These are phyloP conservation scores for Rhinolophus ferrumequinum DNA, from an alignment of 2,113 vertebrate genomes.

Conservation along the genomic window DNA sequence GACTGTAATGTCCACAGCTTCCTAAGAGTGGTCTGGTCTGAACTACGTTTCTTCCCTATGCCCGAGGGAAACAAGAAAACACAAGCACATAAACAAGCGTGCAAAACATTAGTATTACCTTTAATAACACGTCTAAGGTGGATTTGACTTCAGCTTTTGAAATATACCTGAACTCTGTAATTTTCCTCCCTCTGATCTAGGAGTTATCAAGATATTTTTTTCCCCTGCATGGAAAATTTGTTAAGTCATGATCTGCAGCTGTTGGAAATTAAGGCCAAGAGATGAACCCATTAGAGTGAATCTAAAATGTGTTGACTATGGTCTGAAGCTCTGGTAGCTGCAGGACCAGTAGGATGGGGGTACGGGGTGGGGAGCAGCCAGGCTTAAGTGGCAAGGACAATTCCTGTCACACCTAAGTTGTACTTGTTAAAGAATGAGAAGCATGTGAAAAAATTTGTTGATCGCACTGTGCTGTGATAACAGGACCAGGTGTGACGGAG, in stretches of 20 bases:
- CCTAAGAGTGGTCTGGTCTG: not conserved
- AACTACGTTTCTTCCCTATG: not conserved
- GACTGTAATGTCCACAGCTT: not conserved
- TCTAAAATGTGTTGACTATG: not conserved
- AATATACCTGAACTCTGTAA: not conserved
- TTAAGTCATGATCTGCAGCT: not conserved
- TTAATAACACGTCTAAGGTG: conserved; percentile 30
- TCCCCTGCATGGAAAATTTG: not conserved
- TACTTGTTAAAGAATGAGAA: conserved; percentile 39
- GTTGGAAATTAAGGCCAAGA: not conserved
- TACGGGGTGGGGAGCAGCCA: not conserved
- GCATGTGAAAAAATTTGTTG: conserved; percentile 18
- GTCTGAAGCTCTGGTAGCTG: conserved; percentile 22
- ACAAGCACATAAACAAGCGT: not conserved
- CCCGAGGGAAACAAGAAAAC: not conserved
- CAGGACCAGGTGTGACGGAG: not conserved
- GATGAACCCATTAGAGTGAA: not conserved
- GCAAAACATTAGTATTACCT: not conserved
- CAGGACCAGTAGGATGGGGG: conserved; percentile 23
- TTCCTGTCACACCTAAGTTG: conserved; percentile 56
- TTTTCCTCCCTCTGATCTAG: not conserved
- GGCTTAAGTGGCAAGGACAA: not conserved
- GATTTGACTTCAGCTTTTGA: conserved; percentile 42
- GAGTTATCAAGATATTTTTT: conserved; percentile 34
- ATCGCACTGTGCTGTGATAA: conserved; percentile 8